Base-by-base conservation (phyloP, 2,797 vertebrate genomes). In the Enteromius paludinosus region DNA sequence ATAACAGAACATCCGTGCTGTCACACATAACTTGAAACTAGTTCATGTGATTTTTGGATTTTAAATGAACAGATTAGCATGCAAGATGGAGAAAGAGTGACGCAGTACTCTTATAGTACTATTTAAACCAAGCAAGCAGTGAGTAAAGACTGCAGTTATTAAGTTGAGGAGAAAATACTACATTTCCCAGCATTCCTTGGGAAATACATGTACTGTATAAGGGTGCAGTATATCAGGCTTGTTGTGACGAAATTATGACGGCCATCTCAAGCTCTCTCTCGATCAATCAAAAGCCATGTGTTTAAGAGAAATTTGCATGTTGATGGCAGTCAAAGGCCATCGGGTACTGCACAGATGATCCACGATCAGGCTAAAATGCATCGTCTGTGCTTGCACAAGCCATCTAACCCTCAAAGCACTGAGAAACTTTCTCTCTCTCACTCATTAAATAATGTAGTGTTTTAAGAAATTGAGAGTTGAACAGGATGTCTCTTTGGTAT, bases 281-380 rank as follows among this genome's bases (percentile, higher is more conserved):
- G 84, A 87, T 90, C 59, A 86, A 88, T 87, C 83, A 69, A 74
- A 93, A 92, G 92, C 92, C 92, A 92, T 93, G 87, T 91, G 90
- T 85, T 86, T 87, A 87, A 87, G 83, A 87, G 85, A 91, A 92
- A 92, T 94, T 90, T 89, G 59, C 86, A 87, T 87, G 86, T 87
- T 87, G 78, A 87, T 76, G 87, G 86, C 72, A 82, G 84, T 89
- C 85, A 70, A 52, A 81, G 25, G 66, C 20, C 43, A 33, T 61
- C 20, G 43, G 74, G 65, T 69, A 43, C 80, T 74, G 28, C 71
- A 75, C 33, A 75, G 65, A 59, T 61, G 77, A 80, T 66, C 64
- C 18, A 65, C 20, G 20, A 66, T 82, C 70, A 72, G 83, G 66
- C 33, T 65, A 64, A 80, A 52, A 68, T 43, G 78, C 77, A 59